Conservation (phyloP, 1,140 invertebrate species). For the Cydia strobilella region DNA sequence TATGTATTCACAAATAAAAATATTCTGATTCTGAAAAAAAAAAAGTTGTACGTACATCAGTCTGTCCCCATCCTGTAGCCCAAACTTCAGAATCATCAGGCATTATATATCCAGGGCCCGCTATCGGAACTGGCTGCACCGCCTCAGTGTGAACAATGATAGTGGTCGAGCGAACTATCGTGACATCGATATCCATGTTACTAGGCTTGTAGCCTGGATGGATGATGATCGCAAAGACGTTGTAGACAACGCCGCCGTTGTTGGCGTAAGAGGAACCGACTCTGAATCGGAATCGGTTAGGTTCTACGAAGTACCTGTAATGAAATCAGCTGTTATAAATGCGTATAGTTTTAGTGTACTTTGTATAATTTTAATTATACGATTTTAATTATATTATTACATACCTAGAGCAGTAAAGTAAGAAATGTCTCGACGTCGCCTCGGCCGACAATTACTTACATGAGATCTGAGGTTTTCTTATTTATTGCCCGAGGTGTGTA, state of each 20-base stretch:
- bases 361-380: no score
- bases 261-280: constrained; percentile 38
- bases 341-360: no score
- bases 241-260: constrained; percentile 38
- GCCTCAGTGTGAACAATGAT: constrained; percentile 57
- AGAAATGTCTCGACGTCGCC: no score
- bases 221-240: constrained; percentile 39
- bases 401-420: no score
- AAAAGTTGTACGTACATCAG: constrained; percentile 39
- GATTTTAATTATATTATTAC: no score
- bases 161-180: constrained; percentile 48
- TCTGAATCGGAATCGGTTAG: constrained; percentile 8
- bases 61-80: constrained; percentile 49
- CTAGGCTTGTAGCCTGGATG: constrained; percentile 79
- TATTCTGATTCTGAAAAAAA: no score
- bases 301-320: constrained; percentile 1
- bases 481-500: no score
- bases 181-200: constrained; percentile 83
- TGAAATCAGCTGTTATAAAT: neutral
- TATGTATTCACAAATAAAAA: no score
- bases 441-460: no score
- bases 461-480: no score
- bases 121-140: constrained; percentile 38
- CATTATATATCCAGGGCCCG: constrained; percentile 47
- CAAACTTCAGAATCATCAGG: constrained; percentile 43